These are phyloP conservation scores for Heteromormyrus szaboi DNA, from an alignment of 2,797 vertebrate genomes.

Conservation along the genomic window DNA sequence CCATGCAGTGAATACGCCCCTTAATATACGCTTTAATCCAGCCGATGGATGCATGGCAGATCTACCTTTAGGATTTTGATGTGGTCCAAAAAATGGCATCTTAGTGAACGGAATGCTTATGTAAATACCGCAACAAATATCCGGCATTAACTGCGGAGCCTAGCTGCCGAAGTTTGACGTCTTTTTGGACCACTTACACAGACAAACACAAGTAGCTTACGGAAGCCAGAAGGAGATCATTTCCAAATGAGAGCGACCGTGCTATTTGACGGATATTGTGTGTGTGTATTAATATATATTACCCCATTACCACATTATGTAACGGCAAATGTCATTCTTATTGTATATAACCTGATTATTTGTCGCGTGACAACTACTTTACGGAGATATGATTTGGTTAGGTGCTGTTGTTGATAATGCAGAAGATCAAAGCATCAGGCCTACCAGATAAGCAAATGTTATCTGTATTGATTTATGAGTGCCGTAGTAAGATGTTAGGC, in stretches of 20 bases:
- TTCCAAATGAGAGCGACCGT: neutral
- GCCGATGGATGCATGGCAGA: neutral
- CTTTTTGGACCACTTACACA: neutral
- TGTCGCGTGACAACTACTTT: neutral
- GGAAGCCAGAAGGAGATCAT: neutral
- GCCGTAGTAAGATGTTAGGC: neutral
- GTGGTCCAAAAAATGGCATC: neutral
- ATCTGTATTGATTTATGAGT: neutral
- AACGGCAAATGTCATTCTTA: neutral
- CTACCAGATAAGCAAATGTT: neutral
- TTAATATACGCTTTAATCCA: neutral
- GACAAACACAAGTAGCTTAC: neutral
- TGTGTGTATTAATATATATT: neutral
- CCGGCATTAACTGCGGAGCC: neutral
- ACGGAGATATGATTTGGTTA: neutral
- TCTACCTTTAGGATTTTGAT: neutral
- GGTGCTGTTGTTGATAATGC: neutral
- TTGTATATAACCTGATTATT: neutral
- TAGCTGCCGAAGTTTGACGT: neutral
- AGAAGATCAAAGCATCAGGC: neutral
- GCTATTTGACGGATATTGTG: neutral
- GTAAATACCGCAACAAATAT: constrained; percentile 12
- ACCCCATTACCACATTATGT: neutral
- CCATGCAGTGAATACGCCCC: neutral
- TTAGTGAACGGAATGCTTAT: neutral